Evolutionary conservation across 2,113 vertebrate species (phyloP), one percentile per base, ranked within the genome.

Genomic region (Talpa occidentalis): DNA sequence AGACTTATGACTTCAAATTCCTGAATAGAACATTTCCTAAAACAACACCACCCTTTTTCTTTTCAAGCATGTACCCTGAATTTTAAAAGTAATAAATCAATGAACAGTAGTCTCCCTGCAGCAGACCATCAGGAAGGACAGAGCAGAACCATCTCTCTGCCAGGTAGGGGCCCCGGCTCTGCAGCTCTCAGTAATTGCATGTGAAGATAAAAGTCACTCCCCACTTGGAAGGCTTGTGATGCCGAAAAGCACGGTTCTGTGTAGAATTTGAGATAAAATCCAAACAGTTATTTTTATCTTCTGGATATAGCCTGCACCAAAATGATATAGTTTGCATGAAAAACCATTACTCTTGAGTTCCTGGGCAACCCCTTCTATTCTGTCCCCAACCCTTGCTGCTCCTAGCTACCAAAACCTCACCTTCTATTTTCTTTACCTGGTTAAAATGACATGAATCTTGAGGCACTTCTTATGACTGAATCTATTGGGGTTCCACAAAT

Each of bases 1-100:
- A 96, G 67, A 96, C 26, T 19, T 76, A 87, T 52, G 64, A 78
- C 49, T 97, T 95, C 37, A 42, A 80, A 93, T 94, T 94, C 82
- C 64, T 79, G 66, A 84, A 84, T 83, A 94, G 69, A 92, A 85
- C 44, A 89, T 96, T 96, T 93, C 84, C 94, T 32, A 82, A 81
- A 95, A 91, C 76, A 95, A 74, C 22, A 44, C 47, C 22, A n/a
- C 24, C 17, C 69, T 70, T 70, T 70, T 52, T 64, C 21, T 56
- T 44, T 85, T 80, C 11, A 56, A 92, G 49, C 56, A 54, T 60
- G 62, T 5, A 35, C 66, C 49, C 22, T 59, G 35, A 87, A 59
- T 82, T 90, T 90, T 60, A 47, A 74, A 87, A 94, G 66, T 66
- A 59, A 87, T 67, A 47, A 67, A 83, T 91, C n/a, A 90, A 10